These are phyloP conservation scores for Bradypus variegatus DNA, from an alignment of 2,797 vertebrate species.

Conservation along the genomic window DNA sequence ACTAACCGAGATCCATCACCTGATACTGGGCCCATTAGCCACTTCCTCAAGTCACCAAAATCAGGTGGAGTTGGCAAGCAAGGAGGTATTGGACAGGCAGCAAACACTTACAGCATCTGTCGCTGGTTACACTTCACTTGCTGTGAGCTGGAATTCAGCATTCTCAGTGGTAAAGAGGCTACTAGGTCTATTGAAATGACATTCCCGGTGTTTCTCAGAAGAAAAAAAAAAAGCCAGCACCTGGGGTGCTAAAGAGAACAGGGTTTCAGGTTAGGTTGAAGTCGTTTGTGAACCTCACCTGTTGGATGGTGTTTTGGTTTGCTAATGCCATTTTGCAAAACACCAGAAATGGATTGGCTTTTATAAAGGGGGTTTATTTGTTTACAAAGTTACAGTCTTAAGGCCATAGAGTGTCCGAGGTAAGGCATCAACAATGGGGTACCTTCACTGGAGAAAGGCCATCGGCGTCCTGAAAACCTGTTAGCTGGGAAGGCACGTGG, in stretches of 20 bases:
- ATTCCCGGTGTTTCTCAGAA: not conserved
- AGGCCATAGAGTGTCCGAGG: too few species aligned
- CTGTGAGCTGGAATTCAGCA: not conserved
- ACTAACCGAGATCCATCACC: too few species aligned
- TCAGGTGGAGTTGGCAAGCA: not conserved
- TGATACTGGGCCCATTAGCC: not conserved
- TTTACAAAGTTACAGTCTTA: too few species aligned
- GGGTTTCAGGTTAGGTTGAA: not conserved
- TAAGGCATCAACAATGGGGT: too few species aligned
- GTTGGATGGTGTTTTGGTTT: not conserved
- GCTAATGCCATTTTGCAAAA: too few species aligned
- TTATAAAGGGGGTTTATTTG: too few species aligned
- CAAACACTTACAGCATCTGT: not conserved
- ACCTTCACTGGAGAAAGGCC: too few species aligned
- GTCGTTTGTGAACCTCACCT: not conserved
- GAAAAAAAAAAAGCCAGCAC: not conserved
- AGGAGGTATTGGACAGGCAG: not conserved
- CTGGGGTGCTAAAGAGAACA: not conserved
- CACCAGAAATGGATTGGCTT: too few species aligned
- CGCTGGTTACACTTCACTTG: not conserved
- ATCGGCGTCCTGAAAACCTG: too few species aligned
- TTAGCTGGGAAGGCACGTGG: too few species aligned
- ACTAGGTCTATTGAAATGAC: not conserved
- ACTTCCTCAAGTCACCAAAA: not conserved
- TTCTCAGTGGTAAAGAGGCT: not conserved